phyloP scores from a whole-genome alignment of 2,113 vertebrate genomes.

The Amazona vittata region DNA sequence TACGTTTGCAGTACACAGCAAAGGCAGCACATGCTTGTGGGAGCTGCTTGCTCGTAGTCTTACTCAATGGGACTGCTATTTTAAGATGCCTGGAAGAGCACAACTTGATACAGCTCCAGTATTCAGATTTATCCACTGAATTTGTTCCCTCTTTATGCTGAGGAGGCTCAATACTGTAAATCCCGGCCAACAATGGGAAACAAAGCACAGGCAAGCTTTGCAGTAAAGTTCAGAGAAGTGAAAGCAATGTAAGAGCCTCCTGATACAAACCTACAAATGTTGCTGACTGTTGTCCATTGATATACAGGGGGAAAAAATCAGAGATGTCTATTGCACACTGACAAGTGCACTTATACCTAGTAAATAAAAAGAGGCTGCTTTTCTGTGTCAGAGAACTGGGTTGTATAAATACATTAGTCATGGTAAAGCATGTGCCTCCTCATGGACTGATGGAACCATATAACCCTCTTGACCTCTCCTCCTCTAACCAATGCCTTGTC shows the following conservation, averaged over 20 bases:
- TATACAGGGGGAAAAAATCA: neutral
- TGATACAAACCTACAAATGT: neutral
- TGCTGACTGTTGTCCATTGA: neutral
- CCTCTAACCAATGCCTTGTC: neutral
- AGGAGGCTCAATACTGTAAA: neutral
- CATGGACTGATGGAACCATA: neutral
- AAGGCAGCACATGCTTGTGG: neutral
- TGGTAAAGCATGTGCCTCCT: neutral
- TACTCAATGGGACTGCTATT: constrained; percentile 14
- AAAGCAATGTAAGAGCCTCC: neutral
- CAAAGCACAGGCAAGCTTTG: neutral
- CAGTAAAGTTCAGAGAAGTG: neutral
- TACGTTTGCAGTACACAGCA: neutral
- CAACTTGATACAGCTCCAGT: neutral
- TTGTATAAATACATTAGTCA: neutral
- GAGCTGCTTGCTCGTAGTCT: neutral
- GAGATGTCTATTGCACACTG: neutral
- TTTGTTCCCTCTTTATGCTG: neutral
- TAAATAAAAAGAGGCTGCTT: neutral
- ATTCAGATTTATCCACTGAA: neutral
- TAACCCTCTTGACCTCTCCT: neutral
- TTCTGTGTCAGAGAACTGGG: neutral
- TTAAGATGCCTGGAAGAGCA: neutral
- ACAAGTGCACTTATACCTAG: neutral
- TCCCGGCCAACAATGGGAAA: neutral